Conservation (phyloP, 2,797 vertebrate species). For the Chelmon rostratus region DNA sequence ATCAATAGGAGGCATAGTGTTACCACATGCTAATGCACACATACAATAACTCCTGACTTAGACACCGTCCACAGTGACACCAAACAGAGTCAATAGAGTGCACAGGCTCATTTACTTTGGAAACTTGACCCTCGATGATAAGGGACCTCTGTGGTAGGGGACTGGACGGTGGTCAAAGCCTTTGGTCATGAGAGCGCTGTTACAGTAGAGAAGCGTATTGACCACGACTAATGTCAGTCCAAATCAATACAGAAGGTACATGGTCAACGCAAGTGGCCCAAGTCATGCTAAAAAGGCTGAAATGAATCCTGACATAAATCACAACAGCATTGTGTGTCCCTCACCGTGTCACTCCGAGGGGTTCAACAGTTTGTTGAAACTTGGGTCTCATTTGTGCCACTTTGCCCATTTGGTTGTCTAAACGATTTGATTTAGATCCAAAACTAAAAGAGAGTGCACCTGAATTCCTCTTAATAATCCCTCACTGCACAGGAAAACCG, state of each 20-base stretch:
- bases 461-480: background rate
- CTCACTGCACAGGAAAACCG: background rate
- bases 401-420: background rate
- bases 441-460: background rate
- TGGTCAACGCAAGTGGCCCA: slow-evolving; percentile 39
- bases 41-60: slow-evolving; percentile 34
- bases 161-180: slow-evolving; percentile 49
- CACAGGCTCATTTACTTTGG: slow-evolving; percentile 38
- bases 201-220: slow-evolving; percentile 60
- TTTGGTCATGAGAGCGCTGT: slow-evolving; percentile 32
- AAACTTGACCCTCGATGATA: slow-evolving; percentile 44
- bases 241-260: slow-evolving; percentile 68
- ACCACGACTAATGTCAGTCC: slow-evolving; percentile 64
- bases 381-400: background rate
- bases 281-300: slow-evolving; percentile 44
- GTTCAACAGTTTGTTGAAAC: background rate
- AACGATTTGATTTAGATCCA: too few relatives aligned
- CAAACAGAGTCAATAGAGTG: slow-evolving; percentile 40
- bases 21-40: slow-evolving; percentile 47
- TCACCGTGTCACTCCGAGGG: slow-evolving; percentile 3
- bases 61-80: slow-evolving; percentile 5
- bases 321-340: slow-evolving; percentile 23
- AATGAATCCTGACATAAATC: slow-evolving; percentile 62
- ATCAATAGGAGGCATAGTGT: slow-evolving; percentile 67
- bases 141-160: slow-evolving; percentile 43